These are phyloP conservation scores for Chaetogeoica ovagalla DNA, from an alignment of 2,888 invertebrate species.

Conservation along the genomic window DNA sequence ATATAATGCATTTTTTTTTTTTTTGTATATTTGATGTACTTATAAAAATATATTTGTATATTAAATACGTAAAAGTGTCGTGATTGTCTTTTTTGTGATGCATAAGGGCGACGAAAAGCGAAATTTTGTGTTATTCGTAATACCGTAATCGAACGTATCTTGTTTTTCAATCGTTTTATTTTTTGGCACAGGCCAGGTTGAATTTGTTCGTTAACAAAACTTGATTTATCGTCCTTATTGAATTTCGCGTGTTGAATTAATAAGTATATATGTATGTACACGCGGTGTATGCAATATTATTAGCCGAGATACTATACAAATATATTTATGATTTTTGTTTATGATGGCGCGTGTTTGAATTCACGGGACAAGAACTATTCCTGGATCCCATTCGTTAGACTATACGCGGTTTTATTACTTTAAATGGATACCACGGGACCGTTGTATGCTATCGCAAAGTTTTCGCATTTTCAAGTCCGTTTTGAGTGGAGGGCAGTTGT, in stretches of 20 bases:
- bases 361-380: conserved; percentile 20
- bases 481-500: conserved; percentile 2
- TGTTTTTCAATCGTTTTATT: conserved; percentile 10
- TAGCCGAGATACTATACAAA: background rate
- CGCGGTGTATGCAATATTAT: background rate
- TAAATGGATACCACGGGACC: conserved; percentile 31
- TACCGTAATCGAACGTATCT: background rate
- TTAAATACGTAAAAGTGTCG: too few species aligned
- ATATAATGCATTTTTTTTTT: too few species aligned
- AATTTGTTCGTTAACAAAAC: conserved; percentile 19
- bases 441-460: conserved; percentile 17
- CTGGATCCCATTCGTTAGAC: background rate
- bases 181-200: background rate
- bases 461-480: conserved; percentile 34
- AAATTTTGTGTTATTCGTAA: background rate
- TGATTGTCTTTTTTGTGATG: too few species aligned
- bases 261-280: conserved; percentile 1
- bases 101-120: too few species aligned
- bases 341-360: conserved; percentile 6
- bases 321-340: conserved; percentile 13
- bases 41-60: too few species aligned
- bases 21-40: too few species aligned
- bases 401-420: conserved; percentile 27
- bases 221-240: conserved; percentile 18
- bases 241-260: conserved; percentile 10